Conservation (phyloP, 1,140 invertebrate species). For the Conus ventricosus region DNA sequence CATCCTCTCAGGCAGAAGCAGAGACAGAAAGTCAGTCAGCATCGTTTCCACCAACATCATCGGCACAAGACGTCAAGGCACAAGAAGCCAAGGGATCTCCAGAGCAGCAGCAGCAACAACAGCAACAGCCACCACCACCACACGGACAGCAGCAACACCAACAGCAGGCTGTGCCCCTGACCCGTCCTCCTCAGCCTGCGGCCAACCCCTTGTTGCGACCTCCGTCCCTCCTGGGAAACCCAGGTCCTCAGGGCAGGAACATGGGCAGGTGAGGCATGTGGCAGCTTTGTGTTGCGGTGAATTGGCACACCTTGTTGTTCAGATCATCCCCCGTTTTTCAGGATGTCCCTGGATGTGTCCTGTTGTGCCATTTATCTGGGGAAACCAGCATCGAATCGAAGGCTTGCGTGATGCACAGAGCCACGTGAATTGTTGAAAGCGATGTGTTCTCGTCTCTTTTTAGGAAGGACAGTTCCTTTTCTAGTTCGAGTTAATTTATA, state of each 20-base stretch:
- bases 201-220: conserved; percentile 4
- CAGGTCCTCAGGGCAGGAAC: not conserved
- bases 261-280: conserved; percentile 21
- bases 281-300: no score
- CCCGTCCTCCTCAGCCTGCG: not conserved
- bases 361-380: no score
- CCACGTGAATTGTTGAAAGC: no score
- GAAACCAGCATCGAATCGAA: no score
- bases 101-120: conserved; percentile 24
- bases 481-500: no score
- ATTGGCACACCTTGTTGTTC: no score
- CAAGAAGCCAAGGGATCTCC: not conserved
- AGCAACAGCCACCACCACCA: conserved; percentile 33
- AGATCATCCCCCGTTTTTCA: no score
- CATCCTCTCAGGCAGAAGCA: not conserved
- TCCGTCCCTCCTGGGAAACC: not conserved
- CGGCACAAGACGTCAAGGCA: not conserved
- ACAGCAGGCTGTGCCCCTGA: conserved; percentile 3
- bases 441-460: no score
- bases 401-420: no score
- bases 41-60: not conserved
- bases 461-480: no score
- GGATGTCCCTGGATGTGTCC: no score
- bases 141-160: conserved; percentile 29
- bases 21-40: not conserved